Base-by-base conservation (phyloP, 2,888 invertebrate species). In the Polydrusus pterygomalis region DNA sequence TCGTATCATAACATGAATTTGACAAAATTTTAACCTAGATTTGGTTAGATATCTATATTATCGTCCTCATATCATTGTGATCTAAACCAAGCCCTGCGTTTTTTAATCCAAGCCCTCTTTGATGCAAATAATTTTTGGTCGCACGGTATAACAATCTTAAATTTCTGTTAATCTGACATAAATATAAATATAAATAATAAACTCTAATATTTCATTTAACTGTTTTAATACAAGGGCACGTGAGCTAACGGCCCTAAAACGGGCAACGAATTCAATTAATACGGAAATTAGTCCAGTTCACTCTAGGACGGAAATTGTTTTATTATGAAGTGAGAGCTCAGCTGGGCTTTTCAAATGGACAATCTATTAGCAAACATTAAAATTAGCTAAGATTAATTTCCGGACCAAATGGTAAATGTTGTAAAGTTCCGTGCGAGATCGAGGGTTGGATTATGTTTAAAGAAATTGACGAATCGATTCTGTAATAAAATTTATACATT, bases 241-340 rank as follows among this genome's bases (percentile, higher is more conserved):
- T 30, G 34, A 25, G 5, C 25, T 6, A 54, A 54, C 2, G 54
- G n/a, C 54, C n/a, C n/a, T n/a, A 13, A 30, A 17, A 30, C n/a
- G n/a, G 25, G 13, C 54, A n/a, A 13, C 54, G 30, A 54, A 54
- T 54, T 25, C 30, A 54, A 54, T 54, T 54, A 54, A 54, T 54
- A 25, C 54, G 30, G 25, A 30, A 25, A 54, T 54, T 25, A 54
- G 30, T 54, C n/a, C 17, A 20, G 54, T 54, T 54, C 30, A 30
- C 54, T 54, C 25, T 54, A n/a, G 30, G 54, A 54, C 54, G 54
- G 54, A 54, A 54, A 54, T 54, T 54, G 54, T 54, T 54, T 54
- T 54, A 54, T 54, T 54, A 54, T 30, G n/a, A 54, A 54, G 54
- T 54, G 54, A 30, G 54, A n/a, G 54, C 25, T 30, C 25, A 5